Evolutionary conservation across 2,888 invertebrate species (phyloP).

Genomic region (Brachyptera putata): DNA sequence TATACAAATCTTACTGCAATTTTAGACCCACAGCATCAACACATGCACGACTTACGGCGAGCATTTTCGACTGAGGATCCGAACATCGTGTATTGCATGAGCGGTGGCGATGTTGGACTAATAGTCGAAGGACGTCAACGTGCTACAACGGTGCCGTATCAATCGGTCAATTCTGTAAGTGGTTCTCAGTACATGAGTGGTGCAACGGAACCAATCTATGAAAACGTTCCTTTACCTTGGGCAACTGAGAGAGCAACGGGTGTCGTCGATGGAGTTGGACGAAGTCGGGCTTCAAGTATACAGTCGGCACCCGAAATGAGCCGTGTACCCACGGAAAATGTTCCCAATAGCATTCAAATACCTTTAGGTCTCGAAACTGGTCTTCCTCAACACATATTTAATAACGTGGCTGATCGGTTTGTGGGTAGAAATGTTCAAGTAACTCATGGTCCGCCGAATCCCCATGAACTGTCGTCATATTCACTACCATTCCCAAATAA

Average conservation of each 20-base stretch:
- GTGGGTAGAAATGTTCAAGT: background rate
- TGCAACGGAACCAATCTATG: constrained; percentile 71
- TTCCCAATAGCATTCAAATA: background rate
- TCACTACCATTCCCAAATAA: constrained; percentile 21
- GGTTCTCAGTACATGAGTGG: constrained; percentile 13
- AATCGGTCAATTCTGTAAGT: constrained; percentile 20
- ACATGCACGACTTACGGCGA: constrained; percentile 36
- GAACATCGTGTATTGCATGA: constrained; percentile 37
- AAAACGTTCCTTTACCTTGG: constrained; percentile 73
- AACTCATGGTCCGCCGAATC: background rate
- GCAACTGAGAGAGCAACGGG: constrained; percentile 42
- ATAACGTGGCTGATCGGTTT: background rate
- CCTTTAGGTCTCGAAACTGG: background rate
- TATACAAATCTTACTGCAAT: constrained; percentile 67
- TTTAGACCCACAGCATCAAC: constrained; percentile 27
- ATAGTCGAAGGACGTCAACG: constrained; percentile 21
- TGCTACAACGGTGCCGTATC: constrained; percentile 25
- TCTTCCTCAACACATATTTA: background rate
- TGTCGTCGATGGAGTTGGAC: constrained; percentile 27
- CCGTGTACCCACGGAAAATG: background rate
- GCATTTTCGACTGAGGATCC: constrained; percentile 34
- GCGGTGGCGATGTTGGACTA: constrained; percentile 32
- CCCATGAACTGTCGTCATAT: constrained; percentile 27
- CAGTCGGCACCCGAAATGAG: constrained; percentile 64
- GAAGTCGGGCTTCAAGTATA: constrained; percentile 60